Percentiles rank a stretch among this genome's conserved stretches.
Evolutionary conservation across 2,888 invertebrate genomes (phyloP).

Genomic region (Pachliopta kotzebuea): DNA sequence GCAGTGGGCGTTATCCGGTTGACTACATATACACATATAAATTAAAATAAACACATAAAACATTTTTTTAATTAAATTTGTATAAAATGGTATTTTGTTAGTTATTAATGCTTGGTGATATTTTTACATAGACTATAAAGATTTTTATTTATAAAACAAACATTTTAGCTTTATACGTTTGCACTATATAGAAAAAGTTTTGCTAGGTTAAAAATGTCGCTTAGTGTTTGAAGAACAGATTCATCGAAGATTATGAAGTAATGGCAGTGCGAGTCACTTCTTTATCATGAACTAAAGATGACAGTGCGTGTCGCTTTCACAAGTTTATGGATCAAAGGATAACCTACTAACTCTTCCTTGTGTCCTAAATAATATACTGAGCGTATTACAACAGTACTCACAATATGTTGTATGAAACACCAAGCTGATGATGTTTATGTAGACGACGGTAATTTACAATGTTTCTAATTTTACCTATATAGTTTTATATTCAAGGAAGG

Average conservation of each 20-base stretch:
- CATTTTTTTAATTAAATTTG: too few relatives aligned
- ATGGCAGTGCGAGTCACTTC: slow-evolving; percentile 53
- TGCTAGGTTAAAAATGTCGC: slow-evolving; percentile 35
- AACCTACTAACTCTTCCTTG: slow-evolving; percentile 54
- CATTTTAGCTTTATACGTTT: too few relatives aligned
- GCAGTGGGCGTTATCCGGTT: too few relatives aligned
- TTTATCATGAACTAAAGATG: slow-evolving; percentile 55
- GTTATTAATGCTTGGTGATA: too few relatives aligned
- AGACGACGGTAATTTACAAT: slow-evolving; percentile 2
- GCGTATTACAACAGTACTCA: slow-evolving; percentile 44
- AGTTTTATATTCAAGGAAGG: slow-evolving; percentile 5
- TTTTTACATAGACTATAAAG: too few relatives aligned
- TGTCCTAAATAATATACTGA: slow-evolving; percentile 49
- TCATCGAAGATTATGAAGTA: slow-evolving; percentile 51
- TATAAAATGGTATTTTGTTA: too few relatives aligned
- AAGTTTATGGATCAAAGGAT: slow-evolving; percentile 53
- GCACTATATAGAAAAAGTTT: neutral
- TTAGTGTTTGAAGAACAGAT: slow-evolving; percentile 42
- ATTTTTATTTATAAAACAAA: too few relatives aligned
- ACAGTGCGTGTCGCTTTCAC: slow-evolving; percentile 64
- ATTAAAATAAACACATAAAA: too few relatives aligned
- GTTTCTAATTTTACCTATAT: slow-evolving; percentile 2
- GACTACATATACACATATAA: too few relatives aligned
- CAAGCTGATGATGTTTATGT: neutral
- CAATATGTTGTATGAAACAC: slow-evolving; percentile 34